phyloP scores from a whole-genome alignment of 1,140 invertebrate genomes.

The Acarapis woodi region DNA sequence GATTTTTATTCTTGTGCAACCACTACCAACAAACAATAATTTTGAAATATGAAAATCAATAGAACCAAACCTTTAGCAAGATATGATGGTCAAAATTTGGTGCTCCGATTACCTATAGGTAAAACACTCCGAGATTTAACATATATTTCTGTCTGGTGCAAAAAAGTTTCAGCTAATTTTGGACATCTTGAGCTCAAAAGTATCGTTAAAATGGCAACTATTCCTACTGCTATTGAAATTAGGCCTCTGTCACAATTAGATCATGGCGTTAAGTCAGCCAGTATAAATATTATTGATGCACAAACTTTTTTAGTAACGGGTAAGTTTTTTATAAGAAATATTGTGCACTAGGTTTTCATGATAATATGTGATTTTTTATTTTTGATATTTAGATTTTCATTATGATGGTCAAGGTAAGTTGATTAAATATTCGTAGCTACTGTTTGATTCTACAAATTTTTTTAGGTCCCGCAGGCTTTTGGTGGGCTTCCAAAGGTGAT shows the following conservation, averaged over 20 bases:
- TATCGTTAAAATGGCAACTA: conserved; percentile 36
- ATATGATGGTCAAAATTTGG: conserved; percentile 44
- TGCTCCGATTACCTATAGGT: conserved; percentile 46
- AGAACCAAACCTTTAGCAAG: conserved; percentile 21
- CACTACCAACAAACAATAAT: no score
- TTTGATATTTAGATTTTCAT: conserved; percentile 46
- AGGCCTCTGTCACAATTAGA: conserved; percentile 8
- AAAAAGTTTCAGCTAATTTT: conserved; percentile 62
- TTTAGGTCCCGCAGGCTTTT: conserved; percentile 67
- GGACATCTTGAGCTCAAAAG: conserved; percentile 52
- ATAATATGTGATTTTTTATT: no score
- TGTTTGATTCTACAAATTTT: no score
- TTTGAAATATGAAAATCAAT: conserved; percentile 22
- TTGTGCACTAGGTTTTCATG: no score
- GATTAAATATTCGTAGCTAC: no score
- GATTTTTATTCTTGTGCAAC: no score
- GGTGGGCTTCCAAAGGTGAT: conserved; percentile 48
- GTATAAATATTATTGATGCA: conserved; percentile 56
- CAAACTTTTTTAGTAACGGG: conserved; percentile 58
- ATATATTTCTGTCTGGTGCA: conserved; percentile 66
- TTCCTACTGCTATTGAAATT: conserved; percentile 31
- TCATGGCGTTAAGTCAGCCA: conserved; percentile 49
- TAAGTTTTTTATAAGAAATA: no score
- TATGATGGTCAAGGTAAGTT: conserved; percentile 70
- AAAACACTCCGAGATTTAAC: conserved; percentile 53